Conservation (phyloP, 1,140 invertebrate species). For the Hypothenemus hampei region DNA sequence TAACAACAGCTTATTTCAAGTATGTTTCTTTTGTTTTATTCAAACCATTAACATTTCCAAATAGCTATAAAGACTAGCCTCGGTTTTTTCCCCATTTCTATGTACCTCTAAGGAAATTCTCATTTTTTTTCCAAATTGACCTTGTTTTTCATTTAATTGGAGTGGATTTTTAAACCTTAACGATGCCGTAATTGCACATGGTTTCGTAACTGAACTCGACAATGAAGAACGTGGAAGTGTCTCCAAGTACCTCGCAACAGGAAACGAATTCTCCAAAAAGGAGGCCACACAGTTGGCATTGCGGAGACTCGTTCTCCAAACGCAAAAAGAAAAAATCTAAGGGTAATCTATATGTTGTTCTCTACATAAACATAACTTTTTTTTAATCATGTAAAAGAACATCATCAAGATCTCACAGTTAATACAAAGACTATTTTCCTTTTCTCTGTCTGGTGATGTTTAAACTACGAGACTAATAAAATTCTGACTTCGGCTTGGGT, state of each 20-base stretch:
- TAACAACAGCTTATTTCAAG: too few species aligned
- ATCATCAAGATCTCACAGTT: too few species aligned
- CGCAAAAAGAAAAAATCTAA: slow-evolving; percentile 8
- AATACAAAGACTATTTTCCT: too few species aligned
- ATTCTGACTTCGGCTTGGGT: too few species aligned
- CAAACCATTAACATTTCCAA: too few species aligned
- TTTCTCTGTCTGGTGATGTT: too few species aligned
- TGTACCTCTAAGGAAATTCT: background rate
- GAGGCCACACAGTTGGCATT: slow-evolving; percentile 42
- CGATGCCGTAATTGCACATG: background rate
- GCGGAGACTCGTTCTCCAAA: slow-evolving; percentile 26
- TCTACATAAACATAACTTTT: too few species aligned
- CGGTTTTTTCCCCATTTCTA: background rate
- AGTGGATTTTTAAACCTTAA: background rate
- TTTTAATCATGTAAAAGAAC: too few species aligned
- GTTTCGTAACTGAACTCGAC: too few species aligned
- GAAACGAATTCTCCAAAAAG: slow-evolving; percentile 23
- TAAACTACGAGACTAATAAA: too few species aligned
- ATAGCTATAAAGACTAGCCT: too few species aligned
- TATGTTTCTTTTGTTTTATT: too few species aligned
- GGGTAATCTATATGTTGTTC: slow-evolving; percentile 4
- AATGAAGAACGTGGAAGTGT: slow-evolving; percentile 3
- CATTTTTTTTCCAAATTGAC: background rate
- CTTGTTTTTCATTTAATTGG: background rate
- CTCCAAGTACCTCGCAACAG: slow-evolving; percentile 4